phyloP scores from a whole-genome alignment of 2,113 vertebrate species.

The Halichoerus grypus region DNA sequence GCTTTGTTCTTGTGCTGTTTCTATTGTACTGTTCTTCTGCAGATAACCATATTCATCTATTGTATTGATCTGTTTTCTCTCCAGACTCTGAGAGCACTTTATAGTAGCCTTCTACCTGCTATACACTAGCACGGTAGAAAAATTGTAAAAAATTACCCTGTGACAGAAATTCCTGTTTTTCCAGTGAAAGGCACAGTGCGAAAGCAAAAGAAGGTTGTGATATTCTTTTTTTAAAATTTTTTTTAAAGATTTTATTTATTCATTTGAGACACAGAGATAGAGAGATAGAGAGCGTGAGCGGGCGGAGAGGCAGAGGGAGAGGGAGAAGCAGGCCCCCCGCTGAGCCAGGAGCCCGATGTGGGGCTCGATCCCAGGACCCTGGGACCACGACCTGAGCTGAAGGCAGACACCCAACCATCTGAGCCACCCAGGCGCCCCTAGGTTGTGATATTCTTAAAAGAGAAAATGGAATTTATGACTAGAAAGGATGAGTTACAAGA shows the following conservation, averaged over 20 bases:
- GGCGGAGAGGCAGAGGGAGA: no score
- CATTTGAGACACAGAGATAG: no score
- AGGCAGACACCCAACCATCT: no score
- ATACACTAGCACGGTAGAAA: not conserved
- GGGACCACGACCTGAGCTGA: no score
- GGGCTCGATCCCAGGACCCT: no score
- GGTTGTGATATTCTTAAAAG: constrained; percentile 37
- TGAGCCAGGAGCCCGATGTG: no score
- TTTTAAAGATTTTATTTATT: no score
- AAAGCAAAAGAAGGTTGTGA: not conserved
- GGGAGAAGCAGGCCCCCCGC: no score
- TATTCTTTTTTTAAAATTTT: not conserved
- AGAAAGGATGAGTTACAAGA: not conserved
- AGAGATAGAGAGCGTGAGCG: no score
- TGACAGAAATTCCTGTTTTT: not conserved
- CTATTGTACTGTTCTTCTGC: not conserved
- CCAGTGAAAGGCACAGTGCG: not conserved
- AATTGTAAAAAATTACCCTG: not conserved
- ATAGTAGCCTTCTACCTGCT: not conserved
- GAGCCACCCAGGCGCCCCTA: not conserved
- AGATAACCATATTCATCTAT: not conserved
- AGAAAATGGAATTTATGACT: not conserved
- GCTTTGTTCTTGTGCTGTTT: not conserved
- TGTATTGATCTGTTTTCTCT: not conserved
- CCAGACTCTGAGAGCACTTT: not conserved